phyloP scores from a whole-genome alignment of 2,113 vertebrate genomes.

The Hippocampus barbouri region DNA sequence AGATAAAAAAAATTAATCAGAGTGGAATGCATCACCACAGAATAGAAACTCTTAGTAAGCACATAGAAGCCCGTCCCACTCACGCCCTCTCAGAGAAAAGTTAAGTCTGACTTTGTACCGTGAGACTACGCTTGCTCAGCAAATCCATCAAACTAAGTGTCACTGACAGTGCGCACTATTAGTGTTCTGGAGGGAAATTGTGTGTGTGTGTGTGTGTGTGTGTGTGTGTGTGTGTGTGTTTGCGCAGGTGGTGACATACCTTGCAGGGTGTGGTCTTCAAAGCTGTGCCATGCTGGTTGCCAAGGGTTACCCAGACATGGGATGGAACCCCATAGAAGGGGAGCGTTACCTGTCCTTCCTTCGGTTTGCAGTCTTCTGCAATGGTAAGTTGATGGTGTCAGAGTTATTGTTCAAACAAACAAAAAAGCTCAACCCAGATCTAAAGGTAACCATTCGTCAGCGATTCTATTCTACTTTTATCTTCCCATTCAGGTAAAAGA shows the following conservation, averaged over 20 bases:
- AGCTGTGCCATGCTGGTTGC: constrained; percentile 89
- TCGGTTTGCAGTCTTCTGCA: constrained; percentile 94
- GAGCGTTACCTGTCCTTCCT: constrained; percentile 96
- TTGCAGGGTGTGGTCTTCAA: constrained; percentile 93
- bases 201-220: background rate
- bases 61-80: no score
- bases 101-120: constrained; percentile 15
- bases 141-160: constrained; percentile 27
- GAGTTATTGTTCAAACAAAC: no score
- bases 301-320: constrained; percentile 92
- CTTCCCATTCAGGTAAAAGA: no score
- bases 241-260: constrained; percentile 89
- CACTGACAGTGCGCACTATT: constrained; percentile 19
- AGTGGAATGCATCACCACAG: no score
- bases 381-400: constrained; percentile 69
- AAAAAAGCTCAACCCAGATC: no score
- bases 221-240: no score
- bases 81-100: background rate
- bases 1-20: no score
- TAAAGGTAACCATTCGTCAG: no score
- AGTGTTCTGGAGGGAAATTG: constrained; percentile 7
- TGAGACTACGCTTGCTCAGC: constrained; percentile 24
- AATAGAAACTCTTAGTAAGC: no score
- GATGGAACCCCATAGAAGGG: constrained; percentile 98
- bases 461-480: no score